These are phyloP conservation scores for Porites lutea DNA, from an alignment of 64 coral and sea anemone species.

Conservation along the genomic window DNA sequence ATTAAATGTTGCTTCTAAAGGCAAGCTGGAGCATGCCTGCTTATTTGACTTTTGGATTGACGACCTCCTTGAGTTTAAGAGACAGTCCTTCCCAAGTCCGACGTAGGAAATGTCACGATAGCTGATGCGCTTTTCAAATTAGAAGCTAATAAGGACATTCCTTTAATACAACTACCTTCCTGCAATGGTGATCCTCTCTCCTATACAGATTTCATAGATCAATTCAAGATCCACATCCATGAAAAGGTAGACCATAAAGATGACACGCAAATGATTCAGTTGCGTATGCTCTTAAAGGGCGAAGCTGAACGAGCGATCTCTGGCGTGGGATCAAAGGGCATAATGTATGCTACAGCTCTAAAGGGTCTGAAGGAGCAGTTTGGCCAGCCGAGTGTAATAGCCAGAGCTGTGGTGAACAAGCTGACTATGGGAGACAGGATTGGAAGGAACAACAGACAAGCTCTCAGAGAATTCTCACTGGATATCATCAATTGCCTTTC, in stretches of 20 bases:
- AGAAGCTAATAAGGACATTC: slow-evolving; percentile 8
- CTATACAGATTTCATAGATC: slow-evolving; percentile 19
- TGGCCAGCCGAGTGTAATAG: slow-evolving; percentile 49
- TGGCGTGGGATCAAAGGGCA: slow-evolving; percentile 56
- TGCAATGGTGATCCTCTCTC: not conserved
- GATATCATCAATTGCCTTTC: slow-evolving; percentile 48
- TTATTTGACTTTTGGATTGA: slow-evolving; percentile 4
- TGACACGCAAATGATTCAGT: slow-evolving; percentile 44
- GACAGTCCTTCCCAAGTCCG: not conserved
- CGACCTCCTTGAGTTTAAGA: slow-evolving; percentile 16
- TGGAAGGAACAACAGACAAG: not conserved
- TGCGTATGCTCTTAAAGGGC: slow-evolving; percentile 46
- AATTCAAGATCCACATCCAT: slow-evolving; percentile 42
- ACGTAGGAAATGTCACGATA: not conserved
- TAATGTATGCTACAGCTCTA: slow-evolving; percentile 63
- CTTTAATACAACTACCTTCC: not conserved
- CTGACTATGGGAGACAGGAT: slow-evolving; percentile 27
- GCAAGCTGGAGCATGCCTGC: no score
- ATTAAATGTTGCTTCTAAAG: no score
- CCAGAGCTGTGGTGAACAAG: slow-evolving; percentile 19
- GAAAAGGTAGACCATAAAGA: slow-evolving; percentile 37
- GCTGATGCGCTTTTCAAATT: slow-evolving; percentile 15
- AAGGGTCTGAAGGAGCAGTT: slow-evolving; percentile 62
- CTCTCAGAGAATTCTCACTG: not conserved
- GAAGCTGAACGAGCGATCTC: slow-evolving; percentile 51